Conservation (phyloP, 1,140 invertebrate genomes). For the Cherax destructor region DNA sequence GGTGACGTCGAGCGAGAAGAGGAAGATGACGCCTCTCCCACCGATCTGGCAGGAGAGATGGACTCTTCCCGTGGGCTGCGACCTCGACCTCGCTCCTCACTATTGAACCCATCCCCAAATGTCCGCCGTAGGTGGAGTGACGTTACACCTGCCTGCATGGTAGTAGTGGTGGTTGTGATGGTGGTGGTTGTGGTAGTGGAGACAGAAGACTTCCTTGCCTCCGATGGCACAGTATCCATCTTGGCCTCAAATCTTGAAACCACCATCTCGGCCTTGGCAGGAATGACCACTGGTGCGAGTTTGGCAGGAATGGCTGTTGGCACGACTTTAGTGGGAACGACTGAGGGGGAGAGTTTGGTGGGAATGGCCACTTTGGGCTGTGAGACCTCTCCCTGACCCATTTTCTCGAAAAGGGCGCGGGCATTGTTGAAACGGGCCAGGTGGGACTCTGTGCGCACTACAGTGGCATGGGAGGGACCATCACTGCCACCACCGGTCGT, state of each 20-base stretch:
- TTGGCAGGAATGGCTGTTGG: background rate
- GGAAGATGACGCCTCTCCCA: constrained; percentile 11
- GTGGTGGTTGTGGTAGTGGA: background rate
- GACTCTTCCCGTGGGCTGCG: constrained; percentile 30
- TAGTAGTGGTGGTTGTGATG: background rate
- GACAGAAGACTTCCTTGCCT: background rate
- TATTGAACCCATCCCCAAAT: background rate
- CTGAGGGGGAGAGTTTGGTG: background rate
- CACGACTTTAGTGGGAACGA: background rate
- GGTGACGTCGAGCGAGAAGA: constrained; percentile 54
- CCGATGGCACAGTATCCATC: background rate
- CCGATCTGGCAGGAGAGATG: constrained; percentile 37
- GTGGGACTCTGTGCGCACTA: constrained; percentile 91
- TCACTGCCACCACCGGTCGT: constrained; percentile 8
- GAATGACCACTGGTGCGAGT: background rate
- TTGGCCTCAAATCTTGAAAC: background rate
- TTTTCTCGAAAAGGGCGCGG: constrained; percentile 92
- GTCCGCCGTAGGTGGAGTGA: background rate
- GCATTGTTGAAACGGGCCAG: constrained; percentile 94
- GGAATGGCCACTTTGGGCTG: background rate
- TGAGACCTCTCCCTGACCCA: constrained; percentile 83
- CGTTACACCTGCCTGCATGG: background rate
- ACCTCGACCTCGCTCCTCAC: constrained; percentile 1
- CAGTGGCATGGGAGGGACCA: constrained; percentile 77
- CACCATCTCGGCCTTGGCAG: background rate